These are phyloP conservation scores for Tigriopus californicus DNA, from an alignment of 2,888 invertebrate species.

Conservation along the genomic window DNA sequence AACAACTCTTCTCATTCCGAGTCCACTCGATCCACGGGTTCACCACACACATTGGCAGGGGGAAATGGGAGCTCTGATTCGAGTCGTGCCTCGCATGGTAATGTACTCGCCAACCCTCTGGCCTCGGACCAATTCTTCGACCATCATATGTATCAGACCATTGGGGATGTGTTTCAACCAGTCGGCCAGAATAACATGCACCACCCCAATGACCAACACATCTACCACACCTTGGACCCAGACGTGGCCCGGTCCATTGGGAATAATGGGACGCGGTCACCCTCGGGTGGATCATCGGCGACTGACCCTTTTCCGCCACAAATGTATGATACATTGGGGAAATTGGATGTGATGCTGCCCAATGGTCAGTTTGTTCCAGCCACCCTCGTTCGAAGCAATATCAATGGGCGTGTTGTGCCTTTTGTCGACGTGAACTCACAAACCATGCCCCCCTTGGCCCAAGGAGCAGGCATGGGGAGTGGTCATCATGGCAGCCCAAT, in stretches of 20 bases:
- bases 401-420: conserved; percentile 9
- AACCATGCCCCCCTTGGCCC: not conserved
- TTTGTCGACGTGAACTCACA: conserved; percentile 3
- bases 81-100: not conserved
- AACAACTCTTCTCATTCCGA: conserved; percentile 2
- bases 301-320: not conserved
- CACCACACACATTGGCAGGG: not conserved
- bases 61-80: not conserved
- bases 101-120: not conserved
- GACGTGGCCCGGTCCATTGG: not conserved
- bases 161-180: not conserved
- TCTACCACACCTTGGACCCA: conserved; percentile 15
- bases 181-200: not conserved
- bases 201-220: not conserved
- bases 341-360: conserved; percentile 14
- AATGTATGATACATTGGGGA: conserved; percentile 5
- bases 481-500: too few species aligned
- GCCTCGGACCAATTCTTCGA: not conserved
- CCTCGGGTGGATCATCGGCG: not conserved
- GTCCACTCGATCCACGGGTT: conserved; percentile 9
- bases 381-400: conserved; percentile 9
- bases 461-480: too few species aligned
- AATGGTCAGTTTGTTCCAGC: conserved; percentile 15
- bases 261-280: not conserved
- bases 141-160: not conserved